Base-by-base conservation (phyloP, 92 coral and sea anemone genomes). In the Phenganax subtilis region DNA sequence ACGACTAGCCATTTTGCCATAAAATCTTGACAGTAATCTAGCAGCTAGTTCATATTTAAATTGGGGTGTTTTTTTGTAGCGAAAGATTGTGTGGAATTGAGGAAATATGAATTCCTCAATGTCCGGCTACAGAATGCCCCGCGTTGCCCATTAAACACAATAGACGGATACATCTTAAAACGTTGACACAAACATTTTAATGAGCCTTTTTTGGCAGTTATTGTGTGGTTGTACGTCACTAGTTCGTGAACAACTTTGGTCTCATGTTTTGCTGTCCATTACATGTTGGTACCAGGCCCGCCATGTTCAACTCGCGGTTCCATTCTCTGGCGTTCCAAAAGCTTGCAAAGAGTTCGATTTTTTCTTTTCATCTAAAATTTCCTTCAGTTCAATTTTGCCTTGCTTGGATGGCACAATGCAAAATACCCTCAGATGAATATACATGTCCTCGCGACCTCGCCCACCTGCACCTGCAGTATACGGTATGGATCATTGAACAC, bases 311-410 rank as follows among this genome's bases (percentile, higher is more conserved):
- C 15, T 70, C 54, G 55, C 82, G 30, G 62, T 51, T 55, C 17
- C 60, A 14, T 29, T 57, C 44, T 29, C 28, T 9, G 29, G 25
- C 25, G 25, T 15, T 52, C 55, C 73, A 78, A 78, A 78, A 61
- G 82, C 81, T 17, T 76, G 67, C 81, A 76, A 52, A 12, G 82
- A 47, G 31, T 78, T 61, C 29, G 82, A 62, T 30, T 78, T 73
- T 3, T 61, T 78, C 51, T 78, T 78, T 47, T 37, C 72, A 29
- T 63, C 82, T 12, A 61, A 51, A 25, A 78, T 66, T 47, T 78
- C 56, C 47, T 78, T 61, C 2, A 76, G 65, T 8, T 31, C 65
- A 7, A 76, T 68, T 76, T 76, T 68, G 14, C 81, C 81, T 25
- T 76, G 81, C 29, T 31, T 57, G 0, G 81, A 76, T 27, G 81